These are phyloP conservation scores for Gallinago jamesoni DNA, from an alignment of 2,113 vertebrate genomes.

Conservation along the genomic window DNA sequence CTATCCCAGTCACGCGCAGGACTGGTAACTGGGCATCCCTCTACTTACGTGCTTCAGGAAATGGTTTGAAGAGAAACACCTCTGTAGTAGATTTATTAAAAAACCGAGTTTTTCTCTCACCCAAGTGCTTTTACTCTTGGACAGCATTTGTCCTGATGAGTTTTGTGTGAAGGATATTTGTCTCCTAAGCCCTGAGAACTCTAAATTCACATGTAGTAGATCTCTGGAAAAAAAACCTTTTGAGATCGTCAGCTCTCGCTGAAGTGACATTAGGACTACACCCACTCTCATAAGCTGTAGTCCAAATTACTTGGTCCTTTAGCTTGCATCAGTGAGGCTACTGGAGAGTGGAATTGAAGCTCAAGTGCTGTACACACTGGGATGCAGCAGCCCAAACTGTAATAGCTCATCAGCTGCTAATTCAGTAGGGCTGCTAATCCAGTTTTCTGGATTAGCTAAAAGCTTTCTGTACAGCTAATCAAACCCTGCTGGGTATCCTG, in stretches of 20 bases:
- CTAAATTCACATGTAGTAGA: neutral
- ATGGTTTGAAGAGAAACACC: neutral
- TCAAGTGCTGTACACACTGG: neutral
- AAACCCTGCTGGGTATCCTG: neutral
- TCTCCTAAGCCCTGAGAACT: neutral
- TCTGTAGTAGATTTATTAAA: neutral
- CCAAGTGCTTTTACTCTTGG: neutral
- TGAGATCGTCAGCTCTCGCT: neutral
- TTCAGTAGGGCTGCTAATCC: neutral
- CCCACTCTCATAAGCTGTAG: neutral
- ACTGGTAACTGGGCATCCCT: neutral
- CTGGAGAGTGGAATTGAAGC: neutral
- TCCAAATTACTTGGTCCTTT: neutral
- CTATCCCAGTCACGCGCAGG: neutral
- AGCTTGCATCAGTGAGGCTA: neutral
- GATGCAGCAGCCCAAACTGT: neutral
- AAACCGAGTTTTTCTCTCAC: neutral
- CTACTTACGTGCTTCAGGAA: accelerated
- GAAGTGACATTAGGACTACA: neutral
- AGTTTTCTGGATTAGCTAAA: too few relatives aligned
- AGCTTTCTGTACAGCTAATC: neutral
- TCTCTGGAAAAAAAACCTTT: neutral
- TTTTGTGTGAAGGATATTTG: neutral
- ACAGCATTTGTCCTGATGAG: neutral
- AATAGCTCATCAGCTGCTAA: neutral